Evolutionary conservation across 2,797 vertebrate genomes (phyloP).

Genomic region (Falco peregrinus): DNA sequence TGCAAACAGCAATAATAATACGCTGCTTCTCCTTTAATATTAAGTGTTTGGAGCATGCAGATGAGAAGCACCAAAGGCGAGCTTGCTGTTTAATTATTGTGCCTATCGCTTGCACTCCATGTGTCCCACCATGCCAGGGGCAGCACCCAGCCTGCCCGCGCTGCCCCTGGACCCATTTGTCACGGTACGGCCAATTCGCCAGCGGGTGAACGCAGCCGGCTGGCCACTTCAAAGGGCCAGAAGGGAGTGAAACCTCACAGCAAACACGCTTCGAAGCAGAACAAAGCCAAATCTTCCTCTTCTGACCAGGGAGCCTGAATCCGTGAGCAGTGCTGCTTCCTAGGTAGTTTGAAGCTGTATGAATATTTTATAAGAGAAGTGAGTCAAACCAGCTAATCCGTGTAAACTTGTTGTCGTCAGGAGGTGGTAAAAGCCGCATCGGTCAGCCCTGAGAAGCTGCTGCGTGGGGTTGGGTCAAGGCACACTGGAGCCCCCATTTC

Average conservation of each 20-base stretch:
- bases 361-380: conserved; percentile 18
- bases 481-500: background rate
- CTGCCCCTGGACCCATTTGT: too few relatives aligned
- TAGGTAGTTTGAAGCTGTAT: background rate
- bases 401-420: background rate
- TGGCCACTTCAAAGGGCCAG: background rate
- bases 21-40: background rate
- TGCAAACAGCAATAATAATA: background rate
- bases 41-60: background rate
- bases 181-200: too few relatives aligned
- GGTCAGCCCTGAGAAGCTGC: background rate
- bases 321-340: background rate
- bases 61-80: background rate
- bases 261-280: background rate
- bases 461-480: background rate
- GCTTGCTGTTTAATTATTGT: background rate
- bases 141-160: background rate
- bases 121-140: background rate
- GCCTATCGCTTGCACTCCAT: background rate
- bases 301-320: background rate
- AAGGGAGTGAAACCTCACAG: background rate
- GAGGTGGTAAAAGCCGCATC: background rate
- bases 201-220: background rate
- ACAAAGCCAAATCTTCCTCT: background rate
- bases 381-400: background rate